Percentiles rank a stretch among this genome's conserved stretches.
These are phyloP conservation scores for Allobates femoralis DNA, from an alignment of 2,797 vertebrate genomes.

Conservation along the genomic window DNA sequence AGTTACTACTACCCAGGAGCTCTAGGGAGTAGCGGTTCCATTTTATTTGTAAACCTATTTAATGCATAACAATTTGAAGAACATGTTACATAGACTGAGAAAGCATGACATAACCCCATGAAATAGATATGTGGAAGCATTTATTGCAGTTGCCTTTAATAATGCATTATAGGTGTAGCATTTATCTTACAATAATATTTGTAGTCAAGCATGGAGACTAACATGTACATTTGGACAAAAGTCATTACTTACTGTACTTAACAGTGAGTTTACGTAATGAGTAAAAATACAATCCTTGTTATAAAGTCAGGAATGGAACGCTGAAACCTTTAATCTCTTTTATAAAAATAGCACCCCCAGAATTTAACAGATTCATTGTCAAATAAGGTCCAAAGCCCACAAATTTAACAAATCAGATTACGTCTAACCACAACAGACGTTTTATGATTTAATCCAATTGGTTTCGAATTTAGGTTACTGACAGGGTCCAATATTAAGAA, in stretches of 20 bases:
- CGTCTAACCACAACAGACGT: constrained; percentile 42
- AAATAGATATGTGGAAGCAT: no score
- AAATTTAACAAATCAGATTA: constrained; percentile 41
- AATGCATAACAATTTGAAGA: no score
- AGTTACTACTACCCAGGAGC: no score
- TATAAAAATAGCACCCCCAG: not conserved
- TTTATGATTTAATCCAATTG: constrained; percentile 42
- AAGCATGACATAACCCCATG: no score
- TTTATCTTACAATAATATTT: no score
- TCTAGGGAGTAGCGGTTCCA: no score
- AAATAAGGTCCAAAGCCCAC: not conserved
- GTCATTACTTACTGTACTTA: no score
- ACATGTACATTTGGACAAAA: not conserved
- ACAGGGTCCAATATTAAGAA: constrained; percentile 39
- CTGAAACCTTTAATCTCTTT: not conserved
- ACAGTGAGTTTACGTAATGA: not conserved
- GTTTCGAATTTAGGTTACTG: constrained; percentile 35
- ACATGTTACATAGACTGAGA: no score
- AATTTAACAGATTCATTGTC: constrained; percentile 19
- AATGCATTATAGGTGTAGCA: no score
- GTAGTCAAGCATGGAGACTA: no score
- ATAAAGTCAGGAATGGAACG: not conserved
- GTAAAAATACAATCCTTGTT: not conserved
- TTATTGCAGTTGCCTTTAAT: no score
- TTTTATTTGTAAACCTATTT: no score